Conservation (phyloP, 2,113 vertebrate species). For the Gallinago jamesoni region DNA sequence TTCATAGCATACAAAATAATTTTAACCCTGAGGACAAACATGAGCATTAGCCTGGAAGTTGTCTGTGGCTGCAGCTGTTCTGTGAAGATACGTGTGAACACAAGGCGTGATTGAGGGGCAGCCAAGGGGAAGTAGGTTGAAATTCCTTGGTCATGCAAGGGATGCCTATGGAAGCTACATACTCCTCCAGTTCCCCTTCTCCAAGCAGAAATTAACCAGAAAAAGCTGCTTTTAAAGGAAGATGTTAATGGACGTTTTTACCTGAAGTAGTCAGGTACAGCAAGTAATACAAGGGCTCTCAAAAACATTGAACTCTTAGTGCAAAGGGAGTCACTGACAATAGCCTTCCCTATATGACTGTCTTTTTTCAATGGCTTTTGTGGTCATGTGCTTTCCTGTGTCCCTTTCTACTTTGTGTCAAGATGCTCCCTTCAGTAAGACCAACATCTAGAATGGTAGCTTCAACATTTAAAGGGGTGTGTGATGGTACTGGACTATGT, state of each 20-base stretch:
- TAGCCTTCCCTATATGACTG: not conserved
- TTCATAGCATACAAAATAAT: not conserved
- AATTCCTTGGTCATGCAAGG: not conserved
- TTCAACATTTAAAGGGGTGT: not conserved
- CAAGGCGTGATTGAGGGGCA: not conserved
- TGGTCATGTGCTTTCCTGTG: not conserved
- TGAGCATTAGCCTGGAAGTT: not conserved
- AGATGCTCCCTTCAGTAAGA: not conserved
- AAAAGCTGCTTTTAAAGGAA: not conserved
- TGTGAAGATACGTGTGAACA: not conserved
- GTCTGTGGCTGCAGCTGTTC: not conserved
- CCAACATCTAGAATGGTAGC: not conserved
- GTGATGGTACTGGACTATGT: not conserved
- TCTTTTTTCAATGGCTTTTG: not conserved
- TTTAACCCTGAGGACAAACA: not conserved
- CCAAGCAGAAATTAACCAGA: not conserved
- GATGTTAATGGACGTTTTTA: not conserved
- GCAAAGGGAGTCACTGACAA: not conserved
- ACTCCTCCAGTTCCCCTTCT: not conserved
- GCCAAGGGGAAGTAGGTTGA: not conserved
- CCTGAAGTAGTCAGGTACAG: not conserved
- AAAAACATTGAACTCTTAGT: not conserved
- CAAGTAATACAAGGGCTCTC: not conserved
- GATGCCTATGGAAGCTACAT: not conserved
- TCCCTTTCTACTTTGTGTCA: not conserved